Evolutionary conservation across 1,140 invertebrate species (phyloP).

Genomic region (Physella acuta): DNA sequence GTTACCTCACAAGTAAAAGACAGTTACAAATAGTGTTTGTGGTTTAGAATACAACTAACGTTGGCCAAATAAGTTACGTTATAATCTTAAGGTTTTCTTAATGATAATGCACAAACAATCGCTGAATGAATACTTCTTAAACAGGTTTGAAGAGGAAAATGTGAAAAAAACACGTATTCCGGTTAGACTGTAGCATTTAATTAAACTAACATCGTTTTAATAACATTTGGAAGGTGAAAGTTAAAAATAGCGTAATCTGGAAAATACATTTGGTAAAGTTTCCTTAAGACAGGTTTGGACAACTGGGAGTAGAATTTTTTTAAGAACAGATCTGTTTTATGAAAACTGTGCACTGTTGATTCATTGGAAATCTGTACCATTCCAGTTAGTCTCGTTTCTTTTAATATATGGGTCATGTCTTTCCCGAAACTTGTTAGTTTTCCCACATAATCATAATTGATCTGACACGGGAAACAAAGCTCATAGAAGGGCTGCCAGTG

Average conservation of each 20-base stretch:
- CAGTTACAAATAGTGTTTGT: too few relatives aligned
- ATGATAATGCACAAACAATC: too few relatives aligned
- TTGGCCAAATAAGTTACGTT: too few relatives aligned
- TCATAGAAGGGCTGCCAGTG: conserved; percentile 27
- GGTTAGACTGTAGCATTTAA: too few relatives aligned
- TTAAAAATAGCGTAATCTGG: conserved; percentile 21
- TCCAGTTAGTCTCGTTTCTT: background rate
- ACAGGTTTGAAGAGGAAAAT: too few relatives aligned
- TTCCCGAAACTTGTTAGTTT: conserved; percentile 17
- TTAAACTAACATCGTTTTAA: background rate
- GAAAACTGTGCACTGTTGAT: background rate
- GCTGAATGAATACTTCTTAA: too few relatives aligned
- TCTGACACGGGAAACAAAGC: conserved; percentile 23
- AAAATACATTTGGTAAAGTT: conserved; percentile 11
- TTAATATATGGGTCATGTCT: conserved; percentile 2
- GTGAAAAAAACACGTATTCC: too few relatives aligned
- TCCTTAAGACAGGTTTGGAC: background rate
- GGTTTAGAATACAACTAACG: too few relatives aligned
- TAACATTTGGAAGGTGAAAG: conserved; percentile 5
- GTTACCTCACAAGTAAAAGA: too few relatives aligned
- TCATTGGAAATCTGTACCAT: background rate
- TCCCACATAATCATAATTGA: conserved; percentile 27
- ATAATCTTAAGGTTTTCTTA: too few relatives aligned
- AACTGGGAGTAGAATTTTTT: conserved; percentile 13
- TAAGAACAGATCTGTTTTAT: background rate